These are phyloP conservation scores for Macropodus opercularis DNA, from an alignment of 2,797 vertebrate genomes.

Conservation along the genomic window DNA sequence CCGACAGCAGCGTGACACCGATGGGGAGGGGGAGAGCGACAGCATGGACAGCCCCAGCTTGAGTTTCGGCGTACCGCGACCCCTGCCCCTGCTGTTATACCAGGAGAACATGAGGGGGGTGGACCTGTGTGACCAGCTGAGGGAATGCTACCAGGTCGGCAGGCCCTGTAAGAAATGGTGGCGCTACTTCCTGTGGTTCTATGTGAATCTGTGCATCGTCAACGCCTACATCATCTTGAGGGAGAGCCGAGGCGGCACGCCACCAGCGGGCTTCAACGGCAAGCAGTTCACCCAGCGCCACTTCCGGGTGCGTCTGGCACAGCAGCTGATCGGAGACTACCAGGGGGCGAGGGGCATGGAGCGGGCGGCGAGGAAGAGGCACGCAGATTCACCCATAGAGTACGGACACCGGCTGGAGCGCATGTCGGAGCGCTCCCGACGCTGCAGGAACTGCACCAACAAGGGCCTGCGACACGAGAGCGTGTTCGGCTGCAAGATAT, in stretches of 20 bases:
- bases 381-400: constrained; percentile 84
- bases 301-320: constrained; percentile 84
- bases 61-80: constrained; percentile 75
- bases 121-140: constrained; percentile 85
- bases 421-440: constrained; percentile 86
- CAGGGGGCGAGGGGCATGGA: constrained; percentile 87
- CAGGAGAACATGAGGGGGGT: constrained; percentile 88
- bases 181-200: constrained; percentile 89
- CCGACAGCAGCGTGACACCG: constrained; percentile 71
- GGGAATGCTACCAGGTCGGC: constrained; percentile 87
- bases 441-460: constrained; percentile 88
- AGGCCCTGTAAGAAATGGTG: constrained; percentile 87
- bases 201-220: constrained; percentile 86
- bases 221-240: constrained; percentile 84
- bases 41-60: constrained; percentile 60
- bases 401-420: constrained; percentile 87
- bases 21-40: constrained; percentile 73
- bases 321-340: constrained; percentile 88
- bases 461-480: constrained; percentile 86
- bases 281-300: constrained; percentile 87
- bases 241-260: constrained; percentile 78
- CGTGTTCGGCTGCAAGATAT: constrained; percentile 88
- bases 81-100: constrained; percentile 83
- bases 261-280: constrained; percentile 82
- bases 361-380: constrained; percentile 83